Percentiles rank a stretch among this genome's conserved stretches.
These are phyloP conservation scores for Arrhamphus sclerolepis DNA, from an alignment of 2,797 vertebrate genomes.

Conservation along the genomic window DNA sequence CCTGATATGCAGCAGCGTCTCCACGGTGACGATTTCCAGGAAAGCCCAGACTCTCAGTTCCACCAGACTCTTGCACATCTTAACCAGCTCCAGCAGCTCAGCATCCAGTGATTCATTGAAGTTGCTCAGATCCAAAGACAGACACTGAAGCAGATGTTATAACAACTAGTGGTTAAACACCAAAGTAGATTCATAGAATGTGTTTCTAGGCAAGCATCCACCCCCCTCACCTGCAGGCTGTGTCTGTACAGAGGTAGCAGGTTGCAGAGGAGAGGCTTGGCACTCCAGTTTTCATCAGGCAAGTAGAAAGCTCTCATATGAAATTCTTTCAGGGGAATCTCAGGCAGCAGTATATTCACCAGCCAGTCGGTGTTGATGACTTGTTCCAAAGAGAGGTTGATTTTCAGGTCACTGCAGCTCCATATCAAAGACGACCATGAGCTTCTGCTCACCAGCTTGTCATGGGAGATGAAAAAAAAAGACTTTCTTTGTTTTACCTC, in stretches of 20 bases:
- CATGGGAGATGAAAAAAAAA: not conserved
- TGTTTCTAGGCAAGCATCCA: no score
- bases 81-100: slow-evolving; percentile 75
- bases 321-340: slow-evolving; percentile 75
- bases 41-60: slow-evolving; percentile 81
- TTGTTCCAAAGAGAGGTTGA: slow-evolving; percentile 76
- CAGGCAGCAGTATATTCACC: slow-evolving; percentile 73
- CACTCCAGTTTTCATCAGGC: slow-evolving; percentile 65
- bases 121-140: slow-evolving; percentile 80
- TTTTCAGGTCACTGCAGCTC: slow-evolving; percentile 64
- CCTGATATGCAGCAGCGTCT: slow-evolving; percentile 72
- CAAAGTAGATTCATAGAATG: no score
- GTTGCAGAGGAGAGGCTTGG: slow-evolving; percentile 67
- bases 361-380: slow-evolving; percentile 70
- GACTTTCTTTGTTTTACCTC: no score
- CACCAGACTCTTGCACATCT: slow-evolving; percentile 67
- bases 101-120: slow-evolving; percentile 70
- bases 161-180: no score
- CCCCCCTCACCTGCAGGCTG: slow-evolving; percentile 73
- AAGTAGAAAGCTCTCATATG: slow-evolving; percentile 73
- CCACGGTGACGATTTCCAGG: slow-evolving; percentile 74
- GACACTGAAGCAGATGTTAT: slow-evolving; percentile 45
- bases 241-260: slow-evolving; percentile 75
- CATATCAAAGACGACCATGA: slow-evolving; percentile 76
- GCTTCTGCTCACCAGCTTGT: slow-evolving; percentile 70